Evolutionary conservation across 2,888 invertebrate species (phyloP).

Genomic region (Drosophila emarginata): DNA sequence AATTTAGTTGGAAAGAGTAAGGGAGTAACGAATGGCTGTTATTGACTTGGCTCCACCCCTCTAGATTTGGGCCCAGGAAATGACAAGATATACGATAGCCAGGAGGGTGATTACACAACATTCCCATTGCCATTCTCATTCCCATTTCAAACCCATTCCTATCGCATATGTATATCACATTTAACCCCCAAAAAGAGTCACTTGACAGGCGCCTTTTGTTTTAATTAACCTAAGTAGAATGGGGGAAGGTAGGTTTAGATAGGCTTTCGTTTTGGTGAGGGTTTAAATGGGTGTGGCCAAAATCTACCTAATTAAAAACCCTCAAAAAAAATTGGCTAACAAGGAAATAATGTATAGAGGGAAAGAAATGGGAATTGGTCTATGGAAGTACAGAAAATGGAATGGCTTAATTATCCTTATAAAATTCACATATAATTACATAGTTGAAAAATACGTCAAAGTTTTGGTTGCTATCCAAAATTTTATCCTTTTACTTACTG

Average conservation of each 20-base stretch:
- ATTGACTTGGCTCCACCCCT: slow-evolving; percentile 45
- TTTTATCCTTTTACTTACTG: too few species aligned
- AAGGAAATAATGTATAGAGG: slow-evolving; percentile 6
- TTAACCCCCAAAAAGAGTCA: slow-evolving; percentile 71
- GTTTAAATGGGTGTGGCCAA: slow-evolving; percentile 43
- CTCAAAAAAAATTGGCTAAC: slow-evolving; percentile 23
- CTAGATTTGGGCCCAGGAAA: slow-evolving; percentile 13
- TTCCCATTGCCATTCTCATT: slow-evolving; percentile 8
- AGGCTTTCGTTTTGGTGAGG: background rate
- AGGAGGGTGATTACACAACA: slow-evolving; percentile 41
- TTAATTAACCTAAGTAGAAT: slow-evolving; percentile 75
- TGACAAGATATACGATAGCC: slow-evolving; percentile 28
- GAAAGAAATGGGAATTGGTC: too few species aligned
- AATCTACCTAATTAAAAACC: slow-evolving; percentile 28
- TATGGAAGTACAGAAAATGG: too few species aligned
- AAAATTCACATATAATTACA: too few species aligned
- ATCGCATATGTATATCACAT: slow-evolving; percentile 12
- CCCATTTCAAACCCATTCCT: background rate
- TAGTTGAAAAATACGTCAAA: too few species aligned
- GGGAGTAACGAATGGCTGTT: slow-evolving; percentile 21
- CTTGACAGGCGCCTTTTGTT: slow-evolving; percentile 59
- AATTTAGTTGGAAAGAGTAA: slow-evolving; percentile 13
- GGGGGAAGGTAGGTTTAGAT: background rate
- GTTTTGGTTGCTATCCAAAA: too few species aligned
- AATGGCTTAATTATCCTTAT: too few species aligned